Conservation (phyloP, 2,113 vertebrate genomes). For the Saguinus imperator region DNA sequence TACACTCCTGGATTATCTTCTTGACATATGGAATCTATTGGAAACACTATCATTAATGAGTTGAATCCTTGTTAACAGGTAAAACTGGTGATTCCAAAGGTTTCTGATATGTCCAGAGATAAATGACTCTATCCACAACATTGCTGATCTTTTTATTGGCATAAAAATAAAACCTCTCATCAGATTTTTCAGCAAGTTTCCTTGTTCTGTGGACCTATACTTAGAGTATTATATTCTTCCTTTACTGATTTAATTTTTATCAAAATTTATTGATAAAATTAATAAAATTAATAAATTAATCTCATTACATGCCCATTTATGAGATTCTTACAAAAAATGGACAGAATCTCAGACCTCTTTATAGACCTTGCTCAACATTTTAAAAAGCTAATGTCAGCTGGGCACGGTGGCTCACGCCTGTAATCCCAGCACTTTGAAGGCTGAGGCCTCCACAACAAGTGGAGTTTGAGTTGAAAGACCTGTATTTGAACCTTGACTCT, state of each 20-base stretch:
- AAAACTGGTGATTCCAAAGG: slow-evolving; percentile 44
- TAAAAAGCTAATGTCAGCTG: too few relatives aligned
- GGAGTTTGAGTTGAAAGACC: slow-evolving; percentile 72
- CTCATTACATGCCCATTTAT: background rate
- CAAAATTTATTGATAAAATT: too few relatives aligned
- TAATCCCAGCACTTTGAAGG: too few relatives aligned
- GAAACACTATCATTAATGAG: slow-evolving; percentile 57
- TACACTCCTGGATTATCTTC: slow-evolving; percentile 48
- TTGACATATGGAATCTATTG: slow-evolving; percentile 53
- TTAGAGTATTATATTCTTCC: background rate
- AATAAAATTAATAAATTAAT: too few relatives aligned
- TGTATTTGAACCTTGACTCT: slow-evolving; percentile 61
- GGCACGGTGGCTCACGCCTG: too few relatives aligned
- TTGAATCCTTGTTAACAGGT: slow-evolving; percentile 46
- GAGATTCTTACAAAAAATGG: background rate
- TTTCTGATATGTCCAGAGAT: slow-evolving; percentile 50
- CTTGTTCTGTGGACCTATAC: slow-evolving; percentile 15
- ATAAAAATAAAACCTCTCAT: slow-evolving; percentile 41
- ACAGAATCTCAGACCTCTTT: background rate
- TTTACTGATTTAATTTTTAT: slow-evolving; percentile 37
- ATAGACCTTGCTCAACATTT: background rate
- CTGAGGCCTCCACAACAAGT: background rate
- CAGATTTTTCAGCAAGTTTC: slow-evolving; percentile 33
- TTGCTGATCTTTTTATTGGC: background rate
- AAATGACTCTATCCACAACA: slow-evolving; percentile 40